Evolutionary conservation across 2,113 vertebrate genomes (phyloP).

Genomic region (Montifringilla adamsi): DNA sequence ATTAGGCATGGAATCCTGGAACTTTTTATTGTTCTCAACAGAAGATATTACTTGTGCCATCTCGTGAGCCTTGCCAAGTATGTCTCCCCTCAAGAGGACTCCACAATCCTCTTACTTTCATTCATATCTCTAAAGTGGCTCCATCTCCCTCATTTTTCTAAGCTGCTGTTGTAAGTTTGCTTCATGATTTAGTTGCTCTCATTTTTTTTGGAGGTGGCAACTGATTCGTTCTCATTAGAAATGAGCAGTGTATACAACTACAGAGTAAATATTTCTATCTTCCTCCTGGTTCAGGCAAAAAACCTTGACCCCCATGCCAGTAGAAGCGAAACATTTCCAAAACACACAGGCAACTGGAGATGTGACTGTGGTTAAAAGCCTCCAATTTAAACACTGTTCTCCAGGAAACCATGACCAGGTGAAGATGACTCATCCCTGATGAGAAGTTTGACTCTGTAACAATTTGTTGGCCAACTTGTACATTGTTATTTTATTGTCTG

Average conservation of each 20-base stretch:
- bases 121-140: not conserved
- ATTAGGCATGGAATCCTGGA: not conserved
- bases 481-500: not conserved
- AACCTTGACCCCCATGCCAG: not conserved
- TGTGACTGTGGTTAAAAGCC: not conserved
- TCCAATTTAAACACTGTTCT: slow-evolving; percentile 12
- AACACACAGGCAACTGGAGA: slow-evolving; percentile 14
- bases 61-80: not conserved
- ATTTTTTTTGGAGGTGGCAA: not conserved
- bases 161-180: not conserved
- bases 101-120: slow-evolving; percentile 37
- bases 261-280: slow-evolving; percentile 28
- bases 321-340: slow-evolving; percentile 16
- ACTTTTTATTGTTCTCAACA: not conserved
- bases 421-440: not conserved
- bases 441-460: not conserved
- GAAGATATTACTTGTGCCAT: not conserved
- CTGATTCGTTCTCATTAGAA: not conserved
- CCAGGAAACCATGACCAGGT: not conserved
- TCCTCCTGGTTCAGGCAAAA: not conserved
- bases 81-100: not conserved
- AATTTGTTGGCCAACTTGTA: not conserved
- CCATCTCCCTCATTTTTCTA: slow-evolving; percentile 35
- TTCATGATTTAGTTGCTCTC: not conserved
- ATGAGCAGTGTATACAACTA: not conserved